Evolutionary conservation across 2,888 invertebrate species (phyloP).

Genomic region (Leucania comma): DNA sequence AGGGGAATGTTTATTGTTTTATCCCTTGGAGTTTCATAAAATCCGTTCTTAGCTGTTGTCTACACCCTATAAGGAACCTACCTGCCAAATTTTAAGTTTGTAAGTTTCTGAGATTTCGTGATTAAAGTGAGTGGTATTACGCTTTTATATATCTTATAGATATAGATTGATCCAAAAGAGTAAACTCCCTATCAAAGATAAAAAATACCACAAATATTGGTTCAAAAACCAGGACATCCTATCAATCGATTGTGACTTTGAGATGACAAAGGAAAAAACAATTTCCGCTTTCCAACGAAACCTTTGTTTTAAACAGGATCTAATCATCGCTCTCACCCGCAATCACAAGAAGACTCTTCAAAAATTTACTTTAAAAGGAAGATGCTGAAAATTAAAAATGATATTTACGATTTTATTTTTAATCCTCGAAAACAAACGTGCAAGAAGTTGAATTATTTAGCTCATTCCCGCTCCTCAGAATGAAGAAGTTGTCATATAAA

Average conservation of each 20-base stretch:
- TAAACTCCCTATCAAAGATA: neutral
- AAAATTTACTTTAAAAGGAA: slow-evolving; percentile 33
- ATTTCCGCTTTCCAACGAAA: neutral
- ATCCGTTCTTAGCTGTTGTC: too few relatives aligned
- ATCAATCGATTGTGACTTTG: neutral
- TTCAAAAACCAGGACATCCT: neutral
- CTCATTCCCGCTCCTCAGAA: slow-evolving; percentile 51
- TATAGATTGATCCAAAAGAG: neutral
- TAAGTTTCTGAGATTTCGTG: too few relatives aligned
- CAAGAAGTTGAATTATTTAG: slow-evolving; percentile 62
- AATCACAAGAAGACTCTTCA: slow-evolving; percentile 34
- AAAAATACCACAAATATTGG: neutral
- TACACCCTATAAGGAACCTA: too few relatives aligned
- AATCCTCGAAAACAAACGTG: slow-evolving; percentile 55
- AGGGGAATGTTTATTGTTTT: too few relatives aligned
- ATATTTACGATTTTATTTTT: slow-evolving; percentile 65
- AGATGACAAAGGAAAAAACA: neutral
- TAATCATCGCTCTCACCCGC: slow-evolving; percentile 22
- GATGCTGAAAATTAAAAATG: slow-evolving; percentile 58
- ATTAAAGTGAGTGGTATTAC: too few relatives aligned
- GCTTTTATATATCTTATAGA: too few relatives aligned
- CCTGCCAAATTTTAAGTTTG: too few relatives aligned
- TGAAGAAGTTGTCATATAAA: slow-evolving; percentile 66
- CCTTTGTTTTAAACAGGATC: slow-evolving; percentile 14
- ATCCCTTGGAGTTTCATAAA: too few relatives aligned